Conservation (phyloP, 2,888 invertebrate species). For the Rhingia rostrata region DNA sequence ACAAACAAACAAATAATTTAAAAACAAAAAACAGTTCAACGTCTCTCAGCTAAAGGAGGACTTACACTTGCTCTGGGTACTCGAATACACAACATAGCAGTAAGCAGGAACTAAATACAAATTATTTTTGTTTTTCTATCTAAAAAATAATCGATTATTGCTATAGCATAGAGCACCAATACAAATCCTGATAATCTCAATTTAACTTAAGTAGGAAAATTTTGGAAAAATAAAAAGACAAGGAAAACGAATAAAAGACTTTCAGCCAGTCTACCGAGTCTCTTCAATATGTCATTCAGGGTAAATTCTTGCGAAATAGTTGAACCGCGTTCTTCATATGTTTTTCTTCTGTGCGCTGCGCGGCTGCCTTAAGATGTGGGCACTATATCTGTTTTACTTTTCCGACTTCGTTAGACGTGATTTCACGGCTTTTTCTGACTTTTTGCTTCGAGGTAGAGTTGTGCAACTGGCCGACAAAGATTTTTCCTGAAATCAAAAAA, state of each 20-base stretch:
- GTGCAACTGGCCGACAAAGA: constrained; percentile 82
- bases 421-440: constrained; percentile 79
- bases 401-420: constrained; percentile 74
- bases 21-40: constrained; percentile 48
- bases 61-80: constrained; percentile 6
- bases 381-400: constrained; percentile 54
- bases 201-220: constrained; percentile 48
- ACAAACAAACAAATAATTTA: no score
- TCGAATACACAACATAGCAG: constrained; percentile 23
- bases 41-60: constrained; percentile 26
- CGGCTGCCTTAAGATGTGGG: constrained; percentile 6
- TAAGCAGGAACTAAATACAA: constrained; percentile 61
- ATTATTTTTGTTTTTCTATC: constrained; percentile 29
- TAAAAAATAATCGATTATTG: constrained; percentile 48
- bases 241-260: constrained; percentile 34
- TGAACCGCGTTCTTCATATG: constrained; percentile 23
- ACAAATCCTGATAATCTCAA: constrained; percentile 29
- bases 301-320: constrained; percentile 39
- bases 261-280: constrained; percentile 68
- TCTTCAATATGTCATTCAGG: constrained; percentile 71
- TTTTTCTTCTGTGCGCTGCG: constrained; percentile 47
- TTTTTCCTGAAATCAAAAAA: constrained; percentile 80
- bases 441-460: constrained; percentile 82
- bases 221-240: constrained; percentile 22
- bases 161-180: constrained; percentile 63